These are phyloP conservation scores for Rhinatrema bivittatum DNA, from an alignment of 2,797 vertebrate species.

Conservation along the genomic window DNA sequence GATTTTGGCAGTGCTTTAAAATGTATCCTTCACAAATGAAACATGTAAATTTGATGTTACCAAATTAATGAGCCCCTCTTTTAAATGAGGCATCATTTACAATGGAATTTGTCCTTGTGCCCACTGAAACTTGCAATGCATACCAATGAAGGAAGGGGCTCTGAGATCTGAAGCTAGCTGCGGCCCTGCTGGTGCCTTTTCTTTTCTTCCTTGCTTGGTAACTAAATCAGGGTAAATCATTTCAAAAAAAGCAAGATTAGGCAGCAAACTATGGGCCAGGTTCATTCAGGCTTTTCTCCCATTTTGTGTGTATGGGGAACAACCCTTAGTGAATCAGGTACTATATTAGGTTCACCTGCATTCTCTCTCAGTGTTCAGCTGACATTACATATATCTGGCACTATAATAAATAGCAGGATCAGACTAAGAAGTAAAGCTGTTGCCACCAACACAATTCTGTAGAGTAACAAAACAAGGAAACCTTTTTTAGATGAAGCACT, in stretches of 20 bases:
- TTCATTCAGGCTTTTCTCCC: no score
- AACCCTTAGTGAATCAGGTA: no score
- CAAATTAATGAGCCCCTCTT: constrained; percentile 69
- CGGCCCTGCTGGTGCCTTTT: constrained; percentile 12
- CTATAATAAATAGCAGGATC: no score
- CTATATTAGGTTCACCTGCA: no score
- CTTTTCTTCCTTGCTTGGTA: constrained; percentile 11
- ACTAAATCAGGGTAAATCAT: neutral
- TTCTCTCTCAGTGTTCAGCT: no score
- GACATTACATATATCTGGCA: no score
- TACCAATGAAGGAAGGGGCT: constrained; percentile 58
- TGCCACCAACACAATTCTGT: no score
- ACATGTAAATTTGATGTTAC: constrained; percentile 53
- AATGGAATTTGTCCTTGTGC: constrained; percentile 58
- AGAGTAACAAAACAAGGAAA: no score
- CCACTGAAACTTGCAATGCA: constrained; percentile 64
- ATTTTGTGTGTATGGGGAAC: no score
- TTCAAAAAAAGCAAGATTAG: neutral
- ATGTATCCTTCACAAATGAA: constrained; percentile 31
- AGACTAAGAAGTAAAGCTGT: no score
- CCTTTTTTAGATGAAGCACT: no score
- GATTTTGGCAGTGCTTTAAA: constrained; percentile 28
- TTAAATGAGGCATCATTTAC: constrained; percentile 74
- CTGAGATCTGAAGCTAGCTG: constrained; percentile 30
- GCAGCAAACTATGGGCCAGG: no score